These are phyloP conservation scores for Cosmia pyralina DNA, from an alignment of 2,888 invertebrate species.

Conservation along the genomic window DNA sequence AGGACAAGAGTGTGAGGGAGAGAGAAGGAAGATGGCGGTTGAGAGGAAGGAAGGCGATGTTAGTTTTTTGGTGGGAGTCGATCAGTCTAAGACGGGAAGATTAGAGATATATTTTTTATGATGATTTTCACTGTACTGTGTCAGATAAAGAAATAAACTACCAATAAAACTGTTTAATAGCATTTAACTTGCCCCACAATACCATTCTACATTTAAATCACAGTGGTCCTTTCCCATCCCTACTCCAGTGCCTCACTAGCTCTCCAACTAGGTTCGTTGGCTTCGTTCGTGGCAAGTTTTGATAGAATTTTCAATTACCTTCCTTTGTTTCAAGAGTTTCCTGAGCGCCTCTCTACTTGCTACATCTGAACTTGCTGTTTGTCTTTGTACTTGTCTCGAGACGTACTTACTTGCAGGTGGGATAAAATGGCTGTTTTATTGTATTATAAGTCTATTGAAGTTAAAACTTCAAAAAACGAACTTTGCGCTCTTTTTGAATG, in stretches of 20 bases:
- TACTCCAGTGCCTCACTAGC: slow-evolving; percentile 63
- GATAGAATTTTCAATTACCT: slow-evolving; percentile 90
- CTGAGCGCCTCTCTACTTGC: slow-evolving; percentile 67
- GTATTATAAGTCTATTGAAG: background rate
- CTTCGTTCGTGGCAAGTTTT: slow-evolving; percentile 87
- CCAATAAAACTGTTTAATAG: too few relatives aligned
- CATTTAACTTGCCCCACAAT: too few relatives aligned
- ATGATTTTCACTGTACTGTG: too few relatives aligned
- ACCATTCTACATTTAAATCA: too few relatives aligned
- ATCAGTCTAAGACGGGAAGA: too few relatives aligned
- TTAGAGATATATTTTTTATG: too few relatives aligned
- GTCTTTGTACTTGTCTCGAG: slow-evolving; percentile 53
- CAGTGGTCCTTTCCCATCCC: slow-evolving; percentile 49
- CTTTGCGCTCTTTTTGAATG: background rate
- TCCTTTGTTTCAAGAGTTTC: slow-evolving; percentile 87
- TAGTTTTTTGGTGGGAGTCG: too few relatives aligned
- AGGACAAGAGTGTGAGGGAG: too few relatives aligned
- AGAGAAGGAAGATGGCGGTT: too few relatives aligned
- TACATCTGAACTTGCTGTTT: slow-evolving; percentile 59
- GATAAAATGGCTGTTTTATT: slow-evolving; percentile 29
- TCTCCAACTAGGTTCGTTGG: slow-evolving; percentile 71
- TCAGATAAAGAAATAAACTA: too few relatives aligned
- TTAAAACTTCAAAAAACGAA: background rate
- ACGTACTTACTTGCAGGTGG: slow-evolving; percentile 41
- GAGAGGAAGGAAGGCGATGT: too few relatives aligned